Conservation (phyloP, 1,140 invertebrate species). For the Neodiprion virginianus region DNA sequence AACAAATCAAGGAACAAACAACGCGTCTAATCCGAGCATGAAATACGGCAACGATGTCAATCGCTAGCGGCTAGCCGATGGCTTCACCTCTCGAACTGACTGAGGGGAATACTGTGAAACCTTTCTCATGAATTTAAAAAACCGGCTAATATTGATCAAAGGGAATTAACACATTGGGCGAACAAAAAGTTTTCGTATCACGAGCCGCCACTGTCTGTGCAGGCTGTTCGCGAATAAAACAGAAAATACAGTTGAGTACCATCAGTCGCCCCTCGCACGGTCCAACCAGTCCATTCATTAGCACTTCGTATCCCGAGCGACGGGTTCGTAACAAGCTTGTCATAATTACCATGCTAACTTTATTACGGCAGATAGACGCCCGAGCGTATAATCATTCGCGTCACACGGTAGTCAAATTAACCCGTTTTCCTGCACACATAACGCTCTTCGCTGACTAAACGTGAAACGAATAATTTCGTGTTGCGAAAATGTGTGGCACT, state of each 20-base stretch:
- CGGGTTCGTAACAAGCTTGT: conserved; percentile 59
- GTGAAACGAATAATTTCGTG: background rate
- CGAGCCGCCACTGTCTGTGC: too few species aligned
- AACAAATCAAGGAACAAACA: conserved; percentile 13
- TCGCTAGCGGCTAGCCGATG: background rate
- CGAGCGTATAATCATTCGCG: background rate
- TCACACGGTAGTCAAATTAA: conserved; percentile 9
- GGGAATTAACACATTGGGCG: too few species aligned
- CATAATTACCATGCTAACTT: conserved; percentile 59
- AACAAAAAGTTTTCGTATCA: too few species aligned
- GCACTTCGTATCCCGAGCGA: conserved; percentile 58
- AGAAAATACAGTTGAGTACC: conserved; percentile 40
- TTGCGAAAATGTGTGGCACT: background rate
- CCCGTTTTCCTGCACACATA: background rate
- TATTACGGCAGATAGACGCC: conserved; percentile 40
- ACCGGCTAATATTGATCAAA: too few species aligned
- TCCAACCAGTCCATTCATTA: conserved; percentile 57
- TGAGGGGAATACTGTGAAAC: background rate
- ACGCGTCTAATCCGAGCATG: conserved; percentile 7
- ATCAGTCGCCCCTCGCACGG: conserved; percentile 48
- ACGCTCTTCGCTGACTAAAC: background rate
- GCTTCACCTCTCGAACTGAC: background rate
- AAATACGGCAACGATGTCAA: conserved; percentile 15
- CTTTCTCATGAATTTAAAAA: too few species aligned
- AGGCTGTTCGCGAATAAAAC: background rate